A percentile compares a stretch with the other conserved stretches of the same genome.
These are phyloP conservation scores for Linepithema humile DNA, from an alignment of 1,140 invertebrate genomes.

Conservation along the genomic window DNA sequence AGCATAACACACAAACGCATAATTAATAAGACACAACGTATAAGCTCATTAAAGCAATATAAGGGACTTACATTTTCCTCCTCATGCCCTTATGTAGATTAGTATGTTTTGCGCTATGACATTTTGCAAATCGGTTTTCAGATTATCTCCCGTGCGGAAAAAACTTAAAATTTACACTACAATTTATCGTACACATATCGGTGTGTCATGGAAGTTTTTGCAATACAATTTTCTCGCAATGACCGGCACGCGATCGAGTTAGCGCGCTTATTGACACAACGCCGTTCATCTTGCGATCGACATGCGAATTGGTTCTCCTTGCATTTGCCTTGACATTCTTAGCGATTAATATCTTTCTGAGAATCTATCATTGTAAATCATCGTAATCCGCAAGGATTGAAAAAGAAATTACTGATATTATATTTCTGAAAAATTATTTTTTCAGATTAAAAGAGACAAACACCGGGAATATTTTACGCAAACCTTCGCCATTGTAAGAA, in stretches of 20 bases:
- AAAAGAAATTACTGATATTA: background rate
- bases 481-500: background rate
- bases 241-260: slow-evolving; percentile 26
- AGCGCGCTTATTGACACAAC: slow-evolving; percentile 32
- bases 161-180: background rate
- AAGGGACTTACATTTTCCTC: background rate
- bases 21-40: slow-evolving; percentile 12
- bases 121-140: background rate
- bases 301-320: slow-evolving; percentile 27
- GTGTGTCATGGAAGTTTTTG: slow-evolving; percentile 23
- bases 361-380: background rate
- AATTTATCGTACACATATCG: background rate
- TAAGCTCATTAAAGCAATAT: background rate
- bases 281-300: background rate
- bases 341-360: background rate
- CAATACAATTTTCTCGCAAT: slow-evolving; percentile 29
- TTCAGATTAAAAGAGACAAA: background rate
- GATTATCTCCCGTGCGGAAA: background rate
- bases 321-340: slow-evolving; percentile 50
- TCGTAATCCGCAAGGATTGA: background rate
- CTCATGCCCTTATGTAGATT: background rate
- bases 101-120: background rate
- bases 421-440: background rate
- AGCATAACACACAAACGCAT: background rate
- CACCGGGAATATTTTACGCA: background rate